These are phyloP conservation scores for Cylas formicarius DNA, from an alignment of 1,140 invertebrate genomes.

Conservation along the genomic window DNA sequence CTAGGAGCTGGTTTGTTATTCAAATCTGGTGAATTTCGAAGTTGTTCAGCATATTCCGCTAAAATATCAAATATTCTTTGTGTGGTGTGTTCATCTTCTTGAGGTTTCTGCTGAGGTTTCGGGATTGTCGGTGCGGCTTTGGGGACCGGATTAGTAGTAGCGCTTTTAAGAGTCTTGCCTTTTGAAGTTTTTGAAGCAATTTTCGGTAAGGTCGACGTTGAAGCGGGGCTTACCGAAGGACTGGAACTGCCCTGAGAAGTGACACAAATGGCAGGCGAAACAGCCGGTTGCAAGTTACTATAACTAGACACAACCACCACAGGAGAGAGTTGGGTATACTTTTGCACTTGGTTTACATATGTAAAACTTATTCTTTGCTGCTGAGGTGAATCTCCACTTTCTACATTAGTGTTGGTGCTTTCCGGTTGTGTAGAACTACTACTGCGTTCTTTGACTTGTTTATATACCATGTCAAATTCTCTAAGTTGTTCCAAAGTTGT, in stretches of 20 bases:
- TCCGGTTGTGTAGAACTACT: constrained; percentile 32
- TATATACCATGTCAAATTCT: constrained; percentile 75
- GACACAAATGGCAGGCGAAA: constrained; percentile 52
- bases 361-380: constrained; percentile 39
- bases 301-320: constrained; percentile 54
- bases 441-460: constrained; percentile 69
- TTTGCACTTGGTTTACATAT: constrained; percentile 48
- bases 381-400: constrained; percentile 24
- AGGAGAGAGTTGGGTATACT: constrained; percentile 47
- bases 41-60: constrained; percentile 71
- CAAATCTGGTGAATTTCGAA: constrained; percentile 68
- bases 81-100: constrained; percentile 74
- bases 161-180: constrained; percentile 40
- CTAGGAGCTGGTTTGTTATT: constrained; percentile 75
- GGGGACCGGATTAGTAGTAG: constrained; percentile 12
- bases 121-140: constrained; percentile 54
- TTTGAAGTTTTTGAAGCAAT: constrained; percentile 48
- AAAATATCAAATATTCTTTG: constrained; percentile 74
- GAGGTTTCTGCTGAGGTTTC: constrained; percentile 64
- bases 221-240: constrained; percentile 44
- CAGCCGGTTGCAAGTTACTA: constrained; percentile 48
- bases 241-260: constrained; percentile 57
- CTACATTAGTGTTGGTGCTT: constrained; percentile 15
- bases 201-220: constrained; percentile 44
- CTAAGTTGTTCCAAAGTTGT: constrained; percentile 68